Base-by-base conservation (phyloP, 1,140 invertebrate genomes). In the Drosophila nikananu region DNA sequence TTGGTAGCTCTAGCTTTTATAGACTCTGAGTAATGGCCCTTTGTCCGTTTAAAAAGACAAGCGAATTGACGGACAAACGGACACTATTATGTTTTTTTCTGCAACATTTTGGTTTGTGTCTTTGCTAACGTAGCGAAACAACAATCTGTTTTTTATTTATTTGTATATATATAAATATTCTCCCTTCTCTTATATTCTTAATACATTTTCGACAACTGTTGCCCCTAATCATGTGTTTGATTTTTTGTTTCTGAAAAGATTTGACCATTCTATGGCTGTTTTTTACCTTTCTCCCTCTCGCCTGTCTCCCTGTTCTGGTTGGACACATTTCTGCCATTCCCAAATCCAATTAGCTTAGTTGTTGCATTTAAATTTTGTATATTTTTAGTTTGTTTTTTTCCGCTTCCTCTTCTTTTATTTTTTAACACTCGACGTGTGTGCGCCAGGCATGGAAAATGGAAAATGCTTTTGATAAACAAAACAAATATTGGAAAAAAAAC, bases 281-380 rank as follows among this genome's bases (percentile, higher is more conserved):
- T 63, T 51, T 46, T 12, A 17, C 60, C 63, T 23, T 30, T 25
- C 5, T n/a, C 19, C n/a, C 37, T n/a, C 25, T 32, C 12, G 3
- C 35, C 54, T 7, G 15, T 39, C 2, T 57, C 21, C 17, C 15
- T 39, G 15, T 37, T 57, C 54, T 57, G 21, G 35, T 61, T 46
- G 21, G 55, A 39, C 62, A 39, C 52, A 17, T 67, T 35, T 25
- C 42, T 48, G 42, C 23, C 15, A 25, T 48, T 52, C 21, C 7
- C 12, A 71, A 81, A 87, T 89, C 84, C 77, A 89, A 87, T 87
- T 87, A 89, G 77, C 76, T 74, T 49, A 58, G 48, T 72, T 83
- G 70, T 60, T 80, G 59, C 64, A 67, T 59, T 67, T 59, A 77
- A 58, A 66, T 48, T 42, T 67, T 73, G 55, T 84, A 70, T 87